Percentiles rank a stretch among this genome's conserved stretches.
Evolutionary conservation across 2,113 vertebrate genomes (phyloP).

Genomic region (Pelecanoides urinatrix): DNA sequence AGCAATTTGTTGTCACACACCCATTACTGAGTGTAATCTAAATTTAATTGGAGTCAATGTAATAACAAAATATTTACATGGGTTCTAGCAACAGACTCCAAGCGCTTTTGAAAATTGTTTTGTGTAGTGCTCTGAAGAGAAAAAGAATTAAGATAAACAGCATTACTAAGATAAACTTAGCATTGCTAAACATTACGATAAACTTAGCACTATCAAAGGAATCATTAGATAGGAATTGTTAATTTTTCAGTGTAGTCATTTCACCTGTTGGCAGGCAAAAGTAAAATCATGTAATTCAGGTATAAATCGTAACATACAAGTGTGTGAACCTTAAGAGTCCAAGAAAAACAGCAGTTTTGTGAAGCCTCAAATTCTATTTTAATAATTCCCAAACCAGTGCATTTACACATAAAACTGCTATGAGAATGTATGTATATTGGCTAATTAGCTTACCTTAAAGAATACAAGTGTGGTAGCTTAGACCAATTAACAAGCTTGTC

Average conservation of each 20-base stretch:
- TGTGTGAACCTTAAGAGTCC: not conserved
- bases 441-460: not conserved
- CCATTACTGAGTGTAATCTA: not conserved
- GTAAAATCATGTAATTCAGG: not conserved
- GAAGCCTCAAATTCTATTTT: not conserved
- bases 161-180: not conserved
- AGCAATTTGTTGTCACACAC: not conserved
- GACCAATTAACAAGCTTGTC: not conserved
- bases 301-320: not conserved
- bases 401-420: not conserved
- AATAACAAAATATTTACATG: not conserved
- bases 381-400: not conserved
- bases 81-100: not conserved
- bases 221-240: not conserved
- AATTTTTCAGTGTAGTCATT: not conserved
- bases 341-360: not conserved
- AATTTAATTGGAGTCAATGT: not conserved
- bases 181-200: not conserved
- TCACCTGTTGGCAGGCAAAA: not conserved
- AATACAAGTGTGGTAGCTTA: not conserved
- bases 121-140: not conserved
- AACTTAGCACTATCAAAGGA: not conserved
- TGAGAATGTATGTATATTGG: not conserved
- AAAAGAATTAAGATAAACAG: not conserved
- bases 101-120: not conserved